Base-by-base conservation (phyloP, 2,797 vertebrate genomes). In the Crocodylus rhombifer region DNA sequence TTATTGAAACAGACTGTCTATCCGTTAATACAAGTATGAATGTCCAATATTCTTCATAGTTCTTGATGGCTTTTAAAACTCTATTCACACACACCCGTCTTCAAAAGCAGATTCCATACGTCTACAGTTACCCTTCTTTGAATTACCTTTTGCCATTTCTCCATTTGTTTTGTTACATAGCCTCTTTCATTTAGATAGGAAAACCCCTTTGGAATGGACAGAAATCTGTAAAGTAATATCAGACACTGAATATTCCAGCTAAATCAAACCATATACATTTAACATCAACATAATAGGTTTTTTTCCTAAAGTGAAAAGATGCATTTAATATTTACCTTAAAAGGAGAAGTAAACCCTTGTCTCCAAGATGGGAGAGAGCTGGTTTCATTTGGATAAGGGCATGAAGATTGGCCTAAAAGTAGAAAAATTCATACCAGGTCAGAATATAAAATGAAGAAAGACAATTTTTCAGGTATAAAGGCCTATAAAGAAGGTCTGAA, bases 161-260 rank as follows among this genome's bases (percentile, higher is more conserved):
- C 99, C 97, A 99, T 98, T 96, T 99, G 99, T 97, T 99, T 99
- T 95, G 98, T 98, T 94, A 99, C 98, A 77, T 99, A 99, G 82
- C 99, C 99, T 93, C 99, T 98, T 97, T 99, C 99, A 81, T 99
- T 99, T 95, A 99, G 98, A 97, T 99, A 99, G 1, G 99, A 99
- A 98, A 99, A 99, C 2, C 99, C 99, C 97, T 99, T 99, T 90
- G 99, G 99, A 97, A 99, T 99, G 91, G 99, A 99, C 88, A 99
- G 98, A 97, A 99, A 99, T 97, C 99, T 99, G 90, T 42, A 98
- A 98, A 92, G 56, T 57, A 82, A 82, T 6, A 95, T 73, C 33
- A 86, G 26, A 89, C 2, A 58, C 55, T 94, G 77, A 94, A 55
- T 30, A 84, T 2, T 58, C 4, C 14, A 57, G 58, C 83, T 81